phyloP scores from a whole-genome alignment of 2,797 vertebrate species.

The Lycodopsis pacificus region DNA sequence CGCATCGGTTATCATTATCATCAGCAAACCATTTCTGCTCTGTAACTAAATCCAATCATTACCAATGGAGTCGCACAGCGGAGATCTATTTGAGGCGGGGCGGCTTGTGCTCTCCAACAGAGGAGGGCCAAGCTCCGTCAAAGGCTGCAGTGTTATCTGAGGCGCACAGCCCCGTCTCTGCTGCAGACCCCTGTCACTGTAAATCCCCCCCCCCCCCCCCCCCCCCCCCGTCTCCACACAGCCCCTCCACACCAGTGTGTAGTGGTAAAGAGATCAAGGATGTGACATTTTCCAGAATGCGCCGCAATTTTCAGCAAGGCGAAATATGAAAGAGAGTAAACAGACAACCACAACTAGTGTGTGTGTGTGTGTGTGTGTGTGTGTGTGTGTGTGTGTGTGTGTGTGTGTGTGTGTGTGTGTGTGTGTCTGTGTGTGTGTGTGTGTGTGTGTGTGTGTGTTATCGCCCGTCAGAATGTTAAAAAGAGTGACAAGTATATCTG shows the following conservation, averaged over 20 bases:
- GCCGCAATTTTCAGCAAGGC: slow-evolving; percentile 60
- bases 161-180: slow-evolving; percentile 70
- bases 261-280: slow-evolving; percentile 76
- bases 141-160: slow-evolving; percentile 82
- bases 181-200: slow-evolving; percentile 66
- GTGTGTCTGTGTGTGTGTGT: too few relatives aligned
- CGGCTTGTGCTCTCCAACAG: slow-evolving; percentile 62
- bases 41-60: slow-evolving; percentile 81
- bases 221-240: slow-evolving; percentile 43
- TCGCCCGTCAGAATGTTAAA: slow-evolving; percentile 53
- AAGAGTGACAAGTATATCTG: slow-evolving; percentile 55
- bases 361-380: neutral
- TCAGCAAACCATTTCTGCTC: slow-evolving; percentile 70
- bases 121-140: slow-evolving; percentile 73
- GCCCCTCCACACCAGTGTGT: slow-evolving; percentile 63
- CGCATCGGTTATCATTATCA: slow-evolving; percentile 80
- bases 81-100: slow-evolving; percentile 69
- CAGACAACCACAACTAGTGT: slow-evolving; percentile 34
- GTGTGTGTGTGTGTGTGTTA: neutral
- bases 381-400: too few relatives aligned
- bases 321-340: slow-evolving; percentile 67
- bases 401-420: too few relatives aligned
- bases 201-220: slow-evolving; percentile 67
- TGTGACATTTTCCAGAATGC: slow-evolving; percentile 74
- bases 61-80: slow-evolving; percentile 69